Evolutionary conservation across 1,140 invertebrate genomes (phyloP).

Genomic region (Sitophilus oryzae): DNA sequence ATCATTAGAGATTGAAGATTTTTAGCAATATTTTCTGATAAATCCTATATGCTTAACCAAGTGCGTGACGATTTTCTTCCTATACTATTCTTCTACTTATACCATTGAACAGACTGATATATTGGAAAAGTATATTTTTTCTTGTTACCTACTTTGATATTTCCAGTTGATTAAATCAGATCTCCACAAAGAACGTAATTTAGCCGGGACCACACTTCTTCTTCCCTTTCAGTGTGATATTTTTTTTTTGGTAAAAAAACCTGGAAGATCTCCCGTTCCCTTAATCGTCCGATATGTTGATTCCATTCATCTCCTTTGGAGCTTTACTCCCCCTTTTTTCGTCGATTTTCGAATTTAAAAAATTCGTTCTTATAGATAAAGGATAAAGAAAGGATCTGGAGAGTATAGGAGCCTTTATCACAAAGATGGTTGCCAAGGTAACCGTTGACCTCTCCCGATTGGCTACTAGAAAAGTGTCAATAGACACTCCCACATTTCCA

Average conservation of each 20-base stretch:
- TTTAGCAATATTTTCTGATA: too few relatives aligned
- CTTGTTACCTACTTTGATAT: too few relatives aligned
- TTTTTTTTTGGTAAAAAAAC: not conserved
- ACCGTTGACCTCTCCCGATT: constrained; percentile 38
- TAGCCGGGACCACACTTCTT: too few relatives aligned
- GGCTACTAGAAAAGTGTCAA: constrained; percentile 40
- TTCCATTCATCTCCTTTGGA: constrained; percentile 5
- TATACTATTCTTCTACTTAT: too few relatives aligned
- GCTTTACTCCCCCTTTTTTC: not conserved
- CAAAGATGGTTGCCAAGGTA: constrained; percentile 38
- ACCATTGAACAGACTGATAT: too few relatives aligned
- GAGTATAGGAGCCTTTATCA: constrained; percentile 32
- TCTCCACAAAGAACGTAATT: too few relatives aligned
- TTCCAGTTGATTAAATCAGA: too few relatives aligned
- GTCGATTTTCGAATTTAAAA: constrained; percentile 14
- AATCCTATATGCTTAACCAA: too few relatives aligned
- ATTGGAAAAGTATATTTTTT: too few relatives aligned
- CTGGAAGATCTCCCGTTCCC: not conserved
- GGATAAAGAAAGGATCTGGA: constrained; percentile 20
- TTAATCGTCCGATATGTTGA: constrained; percentile 13
- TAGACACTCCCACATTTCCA: constrained; percentile 36
- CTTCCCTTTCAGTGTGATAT: not conserved
- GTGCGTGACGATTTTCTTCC: too few relatives aligned
- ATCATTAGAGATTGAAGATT: too few relatives aligned
- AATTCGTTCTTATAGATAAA: constrained; percentile 25